Evolutionary conservation across 2,888 invertebrate species (phyloP).

Genomic region (Punctoribates punctum): DNA sequence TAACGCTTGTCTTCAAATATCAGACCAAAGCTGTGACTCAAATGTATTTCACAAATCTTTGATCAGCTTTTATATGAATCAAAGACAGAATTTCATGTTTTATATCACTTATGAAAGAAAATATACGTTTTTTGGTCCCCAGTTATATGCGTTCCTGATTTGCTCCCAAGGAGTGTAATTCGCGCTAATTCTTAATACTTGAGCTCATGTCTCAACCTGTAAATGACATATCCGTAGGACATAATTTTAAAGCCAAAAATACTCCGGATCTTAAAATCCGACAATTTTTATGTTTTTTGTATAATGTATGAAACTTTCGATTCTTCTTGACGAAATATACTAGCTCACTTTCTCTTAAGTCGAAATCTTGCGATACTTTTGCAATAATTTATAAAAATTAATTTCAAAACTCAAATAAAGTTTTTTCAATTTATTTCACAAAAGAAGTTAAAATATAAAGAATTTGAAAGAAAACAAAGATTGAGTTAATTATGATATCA

Average conservation of each 20-base stretch:
- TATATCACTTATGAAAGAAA: not conserved
- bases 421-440: conserved; percentile 18
- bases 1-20: not conserved
- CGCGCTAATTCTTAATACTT: conserved; percentile 30
- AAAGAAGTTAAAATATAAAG: conserved; percentile 26
- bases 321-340: no score
- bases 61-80: conserved; percentile 11
- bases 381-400: no score
- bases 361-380: no score
- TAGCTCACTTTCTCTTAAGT: no score
- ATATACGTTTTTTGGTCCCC: not conserved
- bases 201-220: conserved; percentile 24
- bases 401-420: no score
- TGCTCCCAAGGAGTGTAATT: not conserved
- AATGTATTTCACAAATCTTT: not conserved
- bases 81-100: not conserved
- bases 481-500: conserved; percentile 31
- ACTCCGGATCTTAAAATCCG: no score
- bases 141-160: not conserved
- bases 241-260: no score
- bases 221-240: no score
- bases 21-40: not conserved
- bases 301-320: no score
- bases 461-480: conserved; percentile 21
- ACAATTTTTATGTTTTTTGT: no score